Evolutionary conservation across 2,888 invertebrate genomes (phyloP), one percentile per base, ranked within the genome.

Genomic region (Xestia rhomboidea): DNA sequence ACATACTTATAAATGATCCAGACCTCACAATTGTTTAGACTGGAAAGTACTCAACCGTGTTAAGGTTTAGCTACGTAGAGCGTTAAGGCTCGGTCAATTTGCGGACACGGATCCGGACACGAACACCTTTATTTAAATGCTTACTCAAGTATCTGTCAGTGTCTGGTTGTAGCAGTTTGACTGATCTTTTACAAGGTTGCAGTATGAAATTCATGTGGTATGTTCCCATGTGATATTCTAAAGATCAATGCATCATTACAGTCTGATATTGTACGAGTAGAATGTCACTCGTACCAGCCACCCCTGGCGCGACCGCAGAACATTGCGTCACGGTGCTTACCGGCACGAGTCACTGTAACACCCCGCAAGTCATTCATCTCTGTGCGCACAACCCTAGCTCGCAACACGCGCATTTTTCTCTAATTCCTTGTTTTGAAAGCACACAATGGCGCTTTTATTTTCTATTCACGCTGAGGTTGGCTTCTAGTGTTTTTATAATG

Each of bases 301-400:
- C 13, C 87, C 89, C 85, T 89, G 18, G 1, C 34, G 11, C 1
- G 63, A 79, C 85, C 87, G 74, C 87, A 89, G 73, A 13, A 18
- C 67, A 49, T 88, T 89, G 77, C 87, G 57, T 87, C 85, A 89
- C 81, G n/a, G 21, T 38, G 46, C 73, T 82, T 54, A 46, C 60
- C 54, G 69, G 71, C 76, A 64, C 74, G 66, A 76, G 75, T 11
- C 80, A 67, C 76, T n/a, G 70, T 63, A 41, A 66, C 83, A 75
- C 71, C 71, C 77, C 66, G 21, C 60, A 69, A 77, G 77, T 68
- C 82, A 80, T 82, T 86, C 84, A 86, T 87, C 87, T 85, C 41
- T 67, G 49, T 73, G 44, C 74, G 75, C 54, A 67, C 76, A 76
- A 69, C 88, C 73, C 77, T 79, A 66, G 38, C 71, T 69, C 74